Conservation (phyloP, 2,797 vertebrate genomes). For the Sebastes variabilis region DNA sequence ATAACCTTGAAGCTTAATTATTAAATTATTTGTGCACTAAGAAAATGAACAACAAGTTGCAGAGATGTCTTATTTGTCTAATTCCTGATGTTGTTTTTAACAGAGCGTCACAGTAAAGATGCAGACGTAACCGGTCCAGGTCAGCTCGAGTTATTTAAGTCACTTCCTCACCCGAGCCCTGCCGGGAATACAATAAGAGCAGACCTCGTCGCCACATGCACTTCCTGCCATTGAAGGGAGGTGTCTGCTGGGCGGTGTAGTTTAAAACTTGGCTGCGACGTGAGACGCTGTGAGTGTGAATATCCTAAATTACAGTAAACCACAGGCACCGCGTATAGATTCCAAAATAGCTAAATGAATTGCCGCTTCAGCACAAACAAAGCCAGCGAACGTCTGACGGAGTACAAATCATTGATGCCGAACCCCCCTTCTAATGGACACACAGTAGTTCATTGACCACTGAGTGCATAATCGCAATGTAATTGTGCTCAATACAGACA, state of each 20-base stretch:
- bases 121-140: not conserved
- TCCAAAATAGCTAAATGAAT: slow-evolving; percentile 61
- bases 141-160: slow-evolving; percentile 36
- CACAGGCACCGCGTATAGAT: slow-evolving; percentile 42
- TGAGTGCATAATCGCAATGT: not conserved
- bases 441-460: slow-evolving; percentile 25
- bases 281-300: slow-evolving; percentile 71
- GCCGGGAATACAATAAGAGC: slow-evolving; percentile 18
- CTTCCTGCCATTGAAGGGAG: slow-evolving; percentile 55
- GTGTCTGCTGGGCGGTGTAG: slow-evolving; percentile 54
- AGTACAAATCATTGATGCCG: slow-evolving; percentile 9
- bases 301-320: slow-evolving; percentile 67
- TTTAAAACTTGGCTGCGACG: slow-evolving; percentile 57
- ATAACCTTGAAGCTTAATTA: too few relatives aligned
- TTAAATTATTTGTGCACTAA: not conserved
- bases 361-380: slow-evolving; percentile 52
- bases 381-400: not conserved
- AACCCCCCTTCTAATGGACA: slow-evolving; percentile 3
- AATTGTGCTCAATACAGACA: slow-evolving; percentile 4
- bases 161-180: not conserved
- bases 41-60: not conserved
- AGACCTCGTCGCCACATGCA: slow-evolving; percentile 38
- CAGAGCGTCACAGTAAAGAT: not conserved
- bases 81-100: not conserved
- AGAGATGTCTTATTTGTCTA: not conserved